Percentiles rank a stretch among this genome's conserved stretches.
These are phyloP conservation scores for Falcaria lacertinaria DNA, from an alignment of 2,888 invertebrate species.

Conservation along the genomic window DNA sequence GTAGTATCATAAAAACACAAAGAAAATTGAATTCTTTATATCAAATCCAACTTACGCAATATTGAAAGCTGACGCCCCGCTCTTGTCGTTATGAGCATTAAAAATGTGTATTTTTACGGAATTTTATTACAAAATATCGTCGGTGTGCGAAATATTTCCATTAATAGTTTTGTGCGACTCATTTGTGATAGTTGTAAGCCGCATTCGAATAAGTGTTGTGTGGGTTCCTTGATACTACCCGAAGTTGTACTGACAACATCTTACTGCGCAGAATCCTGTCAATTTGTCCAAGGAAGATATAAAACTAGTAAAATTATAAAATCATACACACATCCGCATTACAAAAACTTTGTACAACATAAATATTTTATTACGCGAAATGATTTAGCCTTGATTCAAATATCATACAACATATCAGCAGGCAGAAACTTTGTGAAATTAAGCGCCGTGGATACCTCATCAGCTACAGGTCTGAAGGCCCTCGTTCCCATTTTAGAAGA, in stretches of 20 bases:
- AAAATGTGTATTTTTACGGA: slow-evolving; percentile 9
- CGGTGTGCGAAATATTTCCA: slow-evolving; percentile 16
- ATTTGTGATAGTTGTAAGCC: slow-evolving; percentile 26
- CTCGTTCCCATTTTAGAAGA: slow-evolving; percentile 28
- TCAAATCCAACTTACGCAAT: neutral
- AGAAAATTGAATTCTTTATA: neutral
- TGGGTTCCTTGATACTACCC: slow-evolving; percentile 40
- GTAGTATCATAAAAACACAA: neutral
- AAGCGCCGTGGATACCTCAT: slow-evolving; percentile 27
- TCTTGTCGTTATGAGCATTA: slow-evolving; percentile 3
- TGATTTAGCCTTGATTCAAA: slow-evolving; percentile 23
- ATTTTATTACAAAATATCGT: slow-evolving; percentile 9
- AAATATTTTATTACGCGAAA: slow-evolving; percentile 11
- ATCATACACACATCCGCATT: slow-evolving; percentile 18
- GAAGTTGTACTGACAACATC: slow-evolving; percentile 41
- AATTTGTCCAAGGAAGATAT: slow-evolving; percentile 16
- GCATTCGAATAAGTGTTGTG: slow-evolving; percentile 29
- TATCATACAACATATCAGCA: slow-evolving; percentile 1
- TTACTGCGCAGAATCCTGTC: slow-evolving; percentile 44
- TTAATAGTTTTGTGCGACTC: slow-evolving; percentile 31
- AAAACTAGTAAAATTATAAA: slow-evolving; percentile 14
- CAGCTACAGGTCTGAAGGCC: slow-evolving; percentile 32
- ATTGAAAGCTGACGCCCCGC: neutral
- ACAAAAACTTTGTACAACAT: slow-evolving; percentile 12
- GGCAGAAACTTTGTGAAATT: slow-evolving; percentile 22